phyloP scores from a whole-genome alignment of 1,140 invertebrate species.

The Caenorhabditis briggsae region DNA sequence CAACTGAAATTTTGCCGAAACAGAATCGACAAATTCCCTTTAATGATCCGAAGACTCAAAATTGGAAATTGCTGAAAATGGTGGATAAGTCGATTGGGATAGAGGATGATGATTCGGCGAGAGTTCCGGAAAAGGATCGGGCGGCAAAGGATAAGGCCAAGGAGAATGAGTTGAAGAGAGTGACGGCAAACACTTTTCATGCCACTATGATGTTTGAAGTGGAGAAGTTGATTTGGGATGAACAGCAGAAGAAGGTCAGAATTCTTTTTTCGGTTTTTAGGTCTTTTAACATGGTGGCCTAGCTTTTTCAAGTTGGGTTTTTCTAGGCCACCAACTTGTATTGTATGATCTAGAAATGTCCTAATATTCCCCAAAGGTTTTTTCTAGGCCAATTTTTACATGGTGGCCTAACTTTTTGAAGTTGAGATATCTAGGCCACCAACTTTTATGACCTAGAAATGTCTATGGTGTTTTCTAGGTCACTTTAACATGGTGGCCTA shows the following conservation, averaged over 20 bases:
- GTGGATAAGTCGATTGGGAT: conserved; percentile 13
- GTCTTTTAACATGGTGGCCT: no score
- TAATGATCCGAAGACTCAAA: neutral
- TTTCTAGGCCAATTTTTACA: no score
- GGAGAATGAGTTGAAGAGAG: conserved; percentile 37
- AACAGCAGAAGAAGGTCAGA: neutral
- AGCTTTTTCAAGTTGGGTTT: no score
- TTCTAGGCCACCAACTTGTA: no score
- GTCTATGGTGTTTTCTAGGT: no score
- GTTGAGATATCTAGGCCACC: no score
- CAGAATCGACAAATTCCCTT: neutral
- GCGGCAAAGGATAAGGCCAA: neutral
- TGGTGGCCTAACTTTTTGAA: no score
- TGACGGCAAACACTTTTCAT: conserved; percentile 17
- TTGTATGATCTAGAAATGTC: no score
- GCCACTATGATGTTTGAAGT: neutral
- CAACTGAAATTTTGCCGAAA: neutral
- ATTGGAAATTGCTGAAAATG: neutral
- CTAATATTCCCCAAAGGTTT: no score
- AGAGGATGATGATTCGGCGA: neutral
- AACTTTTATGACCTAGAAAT: no score
- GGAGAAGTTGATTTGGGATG: neutral
- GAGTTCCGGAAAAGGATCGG: neutral
- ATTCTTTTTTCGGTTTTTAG: no score
- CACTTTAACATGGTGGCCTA: no score